Evolutionary conservation across 2,888 invertebrate species (phyloP), one percentile per base, ranked within the genome.

Genomic region (Caenorhabditis sp.): DNA sequence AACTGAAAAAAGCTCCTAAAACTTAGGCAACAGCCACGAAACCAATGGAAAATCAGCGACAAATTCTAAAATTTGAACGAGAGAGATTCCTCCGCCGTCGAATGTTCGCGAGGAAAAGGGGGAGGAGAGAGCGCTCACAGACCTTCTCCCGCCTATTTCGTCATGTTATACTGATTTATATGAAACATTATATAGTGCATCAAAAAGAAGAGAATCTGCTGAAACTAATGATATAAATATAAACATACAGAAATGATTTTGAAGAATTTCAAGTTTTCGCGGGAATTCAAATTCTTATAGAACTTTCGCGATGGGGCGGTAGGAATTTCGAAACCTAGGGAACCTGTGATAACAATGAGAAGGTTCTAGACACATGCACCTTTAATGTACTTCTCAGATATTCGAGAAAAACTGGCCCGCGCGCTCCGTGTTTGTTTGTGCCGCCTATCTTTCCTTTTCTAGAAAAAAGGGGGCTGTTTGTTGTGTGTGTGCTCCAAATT

Each of bases 111-210:
- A 76, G 12, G 31, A n/a, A 56, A 67, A 61, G 21, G 52, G 57
- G 65, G 68, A 43, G 66, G 56, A 50, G 50, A 63, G 76, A 71
- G 76, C 76, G 76, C 76, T 58, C 76, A 76, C 76, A 53, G 23
- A 14, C 52, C 5, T 52, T 52, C 21, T 43, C 43, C 43, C 43
- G 26, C 52, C 43, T 31, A 10, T 59, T 50, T n/a, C n/a, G n/a
- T n/a, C 20, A 20, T 31, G 36, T 23, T 17, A 1, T 1, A 4
- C 43, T 20, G n/a, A 27, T 58, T 53, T 49, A 1, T 23, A 38
- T 26, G 14, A 26, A 20, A 26, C 53, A 36, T 59, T 49, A 0
- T 54, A 54, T 36, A 59, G 27, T 10, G 21, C 14, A 10, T 10
- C 27, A 20, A 23, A 50, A 56, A 31, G 49, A 27, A 1, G 1